A percentile compares a stretch with the other conserved stretches of the same genome.
phyloP scores from a whole-genome alignment of 2,113 vertebrate species.

The Motacilla alba region DNA sequence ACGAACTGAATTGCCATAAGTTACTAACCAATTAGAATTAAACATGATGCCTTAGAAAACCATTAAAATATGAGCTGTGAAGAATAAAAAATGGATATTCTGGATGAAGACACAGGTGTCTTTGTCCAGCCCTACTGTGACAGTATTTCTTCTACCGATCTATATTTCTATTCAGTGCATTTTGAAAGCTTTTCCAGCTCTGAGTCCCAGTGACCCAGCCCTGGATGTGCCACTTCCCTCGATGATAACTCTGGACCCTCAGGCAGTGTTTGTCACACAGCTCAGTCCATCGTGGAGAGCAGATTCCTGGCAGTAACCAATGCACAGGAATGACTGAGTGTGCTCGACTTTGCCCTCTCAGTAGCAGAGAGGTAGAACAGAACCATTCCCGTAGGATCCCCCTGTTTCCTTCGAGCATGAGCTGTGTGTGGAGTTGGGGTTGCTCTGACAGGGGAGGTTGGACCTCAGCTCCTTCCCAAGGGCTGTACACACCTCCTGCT shows the following conservation, averaged over 20 bases:
- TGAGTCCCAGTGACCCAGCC: neutral
- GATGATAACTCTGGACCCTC: rapidly evolving
- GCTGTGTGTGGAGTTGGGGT: neutral
- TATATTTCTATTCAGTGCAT: neutral
- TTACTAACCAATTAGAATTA: neutral
- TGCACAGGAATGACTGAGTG: neutral
- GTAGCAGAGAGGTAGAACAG: neutral
- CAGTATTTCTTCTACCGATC: neutral
- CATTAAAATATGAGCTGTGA: too few species aligned
- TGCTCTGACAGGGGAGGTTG: neutral
- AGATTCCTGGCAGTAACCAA: neutral
- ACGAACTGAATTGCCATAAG: too few species aligned
- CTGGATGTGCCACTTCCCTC: neutral
- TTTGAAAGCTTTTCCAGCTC: neutral
- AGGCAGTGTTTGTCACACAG: rapidly evolving
- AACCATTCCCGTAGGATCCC: rapidly evolving
- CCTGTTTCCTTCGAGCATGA: rapidly evolving
- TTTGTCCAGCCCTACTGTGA: neutral
- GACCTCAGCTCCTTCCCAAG: neutral
- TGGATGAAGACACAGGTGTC: neutral
- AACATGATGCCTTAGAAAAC: neutral
- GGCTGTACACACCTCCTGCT: rapidly evolving
- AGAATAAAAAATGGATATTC: neutral
- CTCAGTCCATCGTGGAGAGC: neutral
- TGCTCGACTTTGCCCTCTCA: neutral